A percentile compares a stretch with the other conserved stretches of the same genome.
These are phyloP conservation scores for Saturnia pavonia DNA, from an alignment of 2,888 invertebrate genomes.

Conservation along the genomic window DNA sequence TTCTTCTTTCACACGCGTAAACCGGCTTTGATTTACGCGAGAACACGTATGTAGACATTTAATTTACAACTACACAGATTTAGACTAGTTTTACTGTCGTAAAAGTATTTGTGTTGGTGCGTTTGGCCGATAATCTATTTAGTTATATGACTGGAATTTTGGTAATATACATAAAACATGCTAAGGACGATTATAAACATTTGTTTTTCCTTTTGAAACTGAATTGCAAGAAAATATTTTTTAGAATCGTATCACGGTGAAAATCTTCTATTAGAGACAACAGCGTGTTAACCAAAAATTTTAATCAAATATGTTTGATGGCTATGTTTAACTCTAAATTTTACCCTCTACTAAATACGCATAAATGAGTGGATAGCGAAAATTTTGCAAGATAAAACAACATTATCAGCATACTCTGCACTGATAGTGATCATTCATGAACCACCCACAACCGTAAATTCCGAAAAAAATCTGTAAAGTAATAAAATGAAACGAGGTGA, in stretches of 20 bases:
- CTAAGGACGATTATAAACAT: not conserved
- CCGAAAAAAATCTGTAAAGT: conserved; percentile 34
- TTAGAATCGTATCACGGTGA: not conserved
- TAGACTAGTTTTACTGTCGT: conserved; percentile 38
- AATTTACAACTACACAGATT: conserved; percentile 60
- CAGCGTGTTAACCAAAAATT: no score
- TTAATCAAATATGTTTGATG: no score
- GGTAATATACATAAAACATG: not conserved
- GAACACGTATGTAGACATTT: conserved; percentile 48
- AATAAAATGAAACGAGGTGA: conserved; percentile 47
- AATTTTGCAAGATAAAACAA: conserved; percentile 18
- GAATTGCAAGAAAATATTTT: not conserved
- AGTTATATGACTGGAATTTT: not conserved
- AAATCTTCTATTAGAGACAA: not conserved
- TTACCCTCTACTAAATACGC: no score
- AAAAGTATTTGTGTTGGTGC: conserved; percentile 10
- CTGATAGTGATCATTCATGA: conserved; percentile 17
- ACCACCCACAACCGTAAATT: conserved; percentile 20
- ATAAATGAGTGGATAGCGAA: not conserved
- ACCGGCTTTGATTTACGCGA: conserved; percentile 65
- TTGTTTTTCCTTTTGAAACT: not conserved
- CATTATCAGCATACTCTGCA: not conserved
- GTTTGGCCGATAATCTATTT: not conserved
- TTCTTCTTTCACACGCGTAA: conserved; percentile 48
- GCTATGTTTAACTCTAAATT: no score